phyloP scores from a whole-genome alignment of 2,888 invertebrate genomes.

The Oscheius sp. region DNA sequence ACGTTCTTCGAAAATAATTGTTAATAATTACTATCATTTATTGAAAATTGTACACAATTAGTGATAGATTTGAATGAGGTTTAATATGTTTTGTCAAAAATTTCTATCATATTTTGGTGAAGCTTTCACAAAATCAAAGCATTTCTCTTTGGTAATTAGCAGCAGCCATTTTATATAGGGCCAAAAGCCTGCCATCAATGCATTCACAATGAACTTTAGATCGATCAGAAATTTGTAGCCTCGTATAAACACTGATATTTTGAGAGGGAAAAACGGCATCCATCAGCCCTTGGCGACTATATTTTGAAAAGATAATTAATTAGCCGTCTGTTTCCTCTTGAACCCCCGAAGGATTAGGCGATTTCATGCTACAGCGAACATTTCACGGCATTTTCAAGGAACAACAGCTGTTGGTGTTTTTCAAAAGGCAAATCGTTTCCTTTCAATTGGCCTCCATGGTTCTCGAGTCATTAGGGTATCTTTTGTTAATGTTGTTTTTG shows the following conservation, averaged over 20 bases:
- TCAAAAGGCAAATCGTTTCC: no score
- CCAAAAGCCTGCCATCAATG: conserved; percentile 2
- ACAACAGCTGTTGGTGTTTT: not conserved
- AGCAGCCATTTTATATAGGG: not conserved
- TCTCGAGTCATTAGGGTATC: no score
- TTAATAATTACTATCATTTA: no score
- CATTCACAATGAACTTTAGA: conserved; percentile 15
- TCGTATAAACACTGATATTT: not conserved
- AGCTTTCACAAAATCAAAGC: conserved; percentile 6
- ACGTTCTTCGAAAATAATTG: no score
- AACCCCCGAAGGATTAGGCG: not conserved
- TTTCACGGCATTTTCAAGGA: not conserved
- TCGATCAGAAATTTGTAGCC: not conserved
- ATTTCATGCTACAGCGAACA: not conserved
- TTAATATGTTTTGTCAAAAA: no score
- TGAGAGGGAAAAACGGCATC: not conserved
- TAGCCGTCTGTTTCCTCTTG: not conserved
- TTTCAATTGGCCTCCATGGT: no score
- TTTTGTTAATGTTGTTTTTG: no score
- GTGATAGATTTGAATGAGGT: no score
- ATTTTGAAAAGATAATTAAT: not conserved
- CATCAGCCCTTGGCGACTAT: not conserved
- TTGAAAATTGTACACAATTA: no score
- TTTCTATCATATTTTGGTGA: no score
- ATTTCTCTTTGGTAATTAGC: not conserved